Evolutionary conservation across 2,113 vertebrate species (phyloP).

Genomic region (Circaetus gallicus): DNA sequence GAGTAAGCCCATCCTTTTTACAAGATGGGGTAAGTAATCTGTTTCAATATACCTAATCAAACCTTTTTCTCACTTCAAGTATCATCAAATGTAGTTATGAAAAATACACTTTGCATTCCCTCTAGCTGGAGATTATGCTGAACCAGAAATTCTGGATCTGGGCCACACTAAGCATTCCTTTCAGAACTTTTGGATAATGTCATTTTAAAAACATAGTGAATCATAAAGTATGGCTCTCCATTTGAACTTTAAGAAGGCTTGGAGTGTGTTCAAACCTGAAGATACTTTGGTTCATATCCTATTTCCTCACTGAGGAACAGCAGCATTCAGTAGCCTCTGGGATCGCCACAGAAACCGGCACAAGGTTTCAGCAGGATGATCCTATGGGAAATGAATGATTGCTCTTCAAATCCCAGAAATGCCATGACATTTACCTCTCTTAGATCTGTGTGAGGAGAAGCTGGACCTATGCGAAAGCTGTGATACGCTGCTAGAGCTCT

Average conservation of each 20-base stretch:
- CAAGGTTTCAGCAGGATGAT: not conserved
- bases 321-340: not conserved
- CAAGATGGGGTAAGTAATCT: not conserved
- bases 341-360: not conserved
- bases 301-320: not conserved
- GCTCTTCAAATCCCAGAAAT: not conserved
- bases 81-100: not conserved
- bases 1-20: not conserved
- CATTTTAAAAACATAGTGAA: conserved; percentile 5
- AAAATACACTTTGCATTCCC: conserved; percentile 4
- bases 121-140: not conserved
- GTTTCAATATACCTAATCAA: not conserved
- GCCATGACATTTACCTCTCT: conserved; percentile 78
- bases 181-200: conserved; percentile 3
- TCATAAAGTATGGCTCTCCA: not conserved
- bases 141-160: conserved; percentile 4
- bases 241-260: conserved; percentile 20
- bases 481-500: conserved; percentile 82
- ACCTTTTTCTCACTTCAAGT: not conserved
- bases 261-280: not conserved
- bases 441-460: conserved; percentile 84
- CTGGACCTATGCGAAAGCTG: conserved; percentile 83
- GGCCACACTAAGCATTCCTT: not conserved
- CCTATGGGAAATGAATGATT: not conserved
- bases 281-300: not conserved